A percentile compares a stretch with the other conserved stretches of the same genome.
phyloP scores from a whole-genome alignment of 2,797 vertebrate genomes.

The Muraenolepis orangiensis region DNA sequence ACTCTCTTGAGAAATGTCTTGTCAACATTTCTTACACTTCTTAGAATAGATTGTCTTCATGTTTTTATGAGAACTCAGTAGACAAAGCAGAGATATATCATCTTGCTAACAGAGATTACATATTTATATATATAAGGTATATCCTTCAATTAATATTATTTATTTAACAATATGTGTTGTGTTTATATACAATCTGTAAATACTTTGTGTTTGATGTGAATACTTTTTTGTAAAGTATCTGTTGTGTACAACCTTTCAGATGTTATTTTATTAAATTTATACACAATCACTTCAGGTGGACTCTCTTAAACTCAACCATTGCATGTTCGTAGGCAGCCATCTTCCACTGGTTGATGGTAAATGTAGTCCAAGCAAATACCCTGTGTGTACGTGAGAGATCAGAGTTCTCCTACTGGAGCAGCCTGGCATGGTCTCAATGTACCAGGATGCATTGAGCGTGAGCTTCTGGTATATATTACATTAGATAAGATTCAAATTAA shows the following conservation, averaged over 20 bases:
- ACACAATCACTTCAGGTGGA: constrained; percentile 3
- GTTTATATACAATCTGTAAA: constrained; percentile 1
- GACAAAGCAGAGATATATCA: not conserved
- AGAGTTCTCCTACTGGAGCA: no score
- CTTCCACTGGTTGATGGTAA: no score
- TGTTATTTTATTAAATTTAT: constrained; percentile 28
- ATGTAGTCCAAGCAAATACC: no score
- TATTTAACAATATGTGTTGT: not conserved
- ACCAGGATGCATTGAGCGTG: no score
- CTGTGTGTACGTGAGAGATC: no score
- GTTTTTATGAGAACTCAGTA: not conserved
- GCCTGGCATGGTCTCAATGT: no score
- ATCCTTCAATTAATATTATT: not conserved
- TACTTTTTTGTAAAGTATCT: constrained; percentile 25
- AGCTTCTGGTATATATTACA: no score
- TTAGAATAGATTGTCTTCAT: not conserved
- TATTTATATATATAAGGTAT: not conserved
- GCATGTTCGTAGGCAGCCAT: not conserved
- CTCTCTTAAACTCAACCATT: constrained; percentile 1
- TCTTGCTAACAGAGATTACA: not conserved
- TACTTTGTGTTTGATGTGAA: not conserved
- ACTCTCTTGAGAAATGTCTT: not conserved
- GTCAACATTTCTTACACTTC: not conserved
- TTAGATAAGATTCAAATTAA: no score
- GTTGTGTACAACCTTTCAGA: constrained; percentile 14